Base-by-base conservation (phyloP, 2,113 vertebrate genomes). In the Crotalus helleri region DNA sequence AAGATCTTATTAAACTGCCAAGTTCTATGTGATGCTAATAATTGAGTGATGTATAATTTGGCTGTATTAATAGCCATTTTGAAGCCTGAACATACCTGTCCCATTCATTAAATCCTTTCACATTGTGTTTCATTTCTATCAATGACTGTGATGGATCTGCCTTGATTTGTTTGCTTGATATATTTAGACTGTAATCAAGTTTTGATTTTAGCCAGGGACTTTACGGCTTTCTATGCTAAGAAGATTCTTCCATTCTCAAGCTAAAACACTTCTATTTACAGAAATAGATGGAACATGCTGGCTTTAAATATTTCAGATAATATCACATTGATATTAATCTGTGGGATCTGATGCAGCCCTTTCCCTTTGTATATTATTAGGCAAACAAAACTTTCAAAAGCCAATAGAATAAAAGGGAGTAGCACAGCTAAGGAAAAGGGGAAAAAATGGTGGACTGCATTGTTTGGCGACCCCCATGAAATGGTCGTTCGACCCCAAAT, bases 1-100 rank as follows among this genome's bases (percentile, higher is more conserved):
- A 93, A 96, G 96, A 95, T 94, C 92, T 89, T 94, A 55, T 94
- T 95, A 96, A 96, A 96, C 74, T 95, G 92, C 93, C 95, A 96
- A 90, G 92, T 95, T 87, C 93, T 94, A 94, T 94, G 94, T 94
- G 87, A 96, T 92, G 89, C 93, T 97, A 96, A 97, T 96, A 95
- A 95, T 88, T 93, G 94, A 95, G 94, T 92, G 92, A 91, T 91
- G 59, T 61, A 91, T 94, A 95, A 96, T 96, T 93, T 92, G 91
- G 85, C 90, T 26, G 94, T 95, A 96, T 95, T 96, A 95, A 96
- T 94, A 96, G 94, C 33, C 96, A 90, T 95, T 96, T 93, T 94
- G 91, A 93, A 92, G 51, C 91, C 54, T 92, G 46, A 44, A 91
- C 88, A 59, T 95, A 94, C 92, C 93, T 96, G 55, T 96, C 86